Evolutionary conservation across 2,113 vertebrate genomes (phyloP), one percentile per base, ranked within the genome.

Genomic region (Tautogolabrus adspersus): DNA sequence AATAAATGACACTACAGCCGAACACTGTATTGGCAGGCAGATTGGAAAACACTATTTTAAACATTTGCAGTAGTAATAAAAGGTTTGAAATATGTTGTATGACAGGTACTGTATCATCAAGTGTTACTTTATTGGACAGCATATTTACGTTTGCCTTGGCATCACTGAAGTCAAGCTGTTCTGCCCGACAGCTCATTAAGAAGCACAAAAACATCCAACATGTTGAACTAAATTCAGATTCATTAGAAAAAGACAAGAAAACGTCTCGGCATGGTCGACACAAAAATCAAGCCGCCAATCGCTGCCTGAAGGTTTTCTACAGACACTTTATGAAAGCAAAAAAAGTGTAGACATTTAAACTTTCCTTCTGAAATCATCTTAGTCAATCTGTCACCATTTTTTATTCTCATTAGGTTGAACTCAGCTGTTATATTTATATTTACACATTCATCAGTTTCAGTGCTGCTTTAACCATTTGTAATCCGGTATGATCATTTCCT

Each of bases 81-180:
- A 19, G 3, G 47, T 49, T 16, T 49, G 18, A 52, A 52, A 52
- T 21, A 52, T 52, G 49, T 52, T 8, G 19, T 51, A 57, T 40
- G 69, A 81, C 66, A 59, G 69, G 60, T 22, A 9, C 12, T 16
- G 67, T 60, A 66, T 69, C 62, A 62, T 64, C 61, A 76, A 61
- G 59, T 54, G 59, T 75, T 72, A 72, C 71, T 81, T 89, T 84
- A 84, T 77, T 80, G 38, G 75, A 86, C 78, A 68, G 75, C 66
- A 82, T 83, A 69, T 81, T 74, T 72, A 77, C 47, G 67, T 63
- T 74, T 59, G 8, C 76, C 66, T 42, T 74, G 56, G 70, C 66
- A 63, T 63, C 69, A 46, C 49, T 74, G 46, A 55, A 56, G n/a
- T 66, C 52, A 79, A 64, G 64, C 56, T 16, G 16, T 69, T 30